Percentiles rank a stretch among this genome's conserved stretches.
phyloP scores from a whole-genome alignment of 2,888 invertebrate genomes.

The Allygus modestus region DNA sequence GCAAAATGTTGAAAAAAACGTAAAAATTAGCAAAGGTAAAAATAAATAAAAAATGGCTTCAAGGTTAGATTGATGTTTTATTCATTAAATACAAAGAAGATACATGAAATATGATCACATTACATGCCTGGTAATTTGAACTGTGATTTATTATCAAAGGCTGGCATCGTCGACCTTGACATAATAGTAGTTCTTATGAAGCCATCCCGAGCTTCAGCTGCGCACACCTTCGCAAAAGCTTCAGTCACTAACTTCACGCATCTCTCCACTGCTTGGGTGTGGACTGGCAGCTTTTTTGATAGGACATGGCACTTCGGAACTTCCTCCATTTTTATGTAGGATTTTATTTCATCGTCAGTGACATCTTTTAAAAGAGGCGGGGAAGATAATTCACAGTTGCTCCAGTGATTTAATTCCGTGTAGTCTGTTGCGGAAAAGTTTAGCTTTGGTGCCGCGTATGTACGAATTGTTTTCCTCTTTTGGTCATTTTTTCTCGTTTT shows the following conservation, averaged over 20 bases:
- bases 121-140: slow-evolving; percentile 35
- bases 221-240: slow-evolving; percentile 73
- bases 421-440: slow-evolving; percentile 48
- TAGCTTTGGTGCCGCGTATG: slow-evolving; percentile 43
- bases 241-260: slow-evolving; percentile 71
- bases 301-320: slow-evolving; percentile 33
- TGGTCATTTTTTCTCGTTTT: slow-evolving; percentile 43
- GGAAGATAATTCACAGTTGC: slow-evolving; percentile 29
- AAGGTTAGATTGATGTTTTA: slow-evolving; percentile 22
- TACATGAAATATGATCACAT: slow-evolving; percentile 2
- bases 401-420: slow-evolving; percentile 38
- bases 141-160: slow-evolving; percentile 40
- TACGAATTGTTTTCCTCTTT: slow-evolving; percentile 30
- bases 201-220: slow-evolving; percentile 39
- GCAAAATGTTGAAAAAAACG: not conserved
- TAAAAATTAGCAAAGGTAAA: slow-evolving; percentile 34
- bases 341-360: slow-evolving; percentile 36
- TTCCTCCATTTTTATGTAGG: slow-evolving; percentile 43
- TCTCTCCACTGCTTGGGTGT: slow-evolving; percentile 69
- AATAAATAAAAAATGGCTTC: slow-evolving; percentile 26
- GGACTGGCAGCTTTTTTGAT: slow-evolving; percentile 41
- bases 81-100: slow-evolving; percentile 9
- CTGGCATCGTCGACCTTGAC: slow-evolving; percentile 45
- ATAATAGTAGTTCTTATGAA: slow-evolving; percentile 35
- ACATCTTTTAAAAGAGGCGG: slow-evolving; percentile 45